Percentiles rank a stretch among this genome's conserved stretches.
Conservation (phyloP, 2,888 invertebrate genomes). For the Nephrotoma flavescens region DNA sequence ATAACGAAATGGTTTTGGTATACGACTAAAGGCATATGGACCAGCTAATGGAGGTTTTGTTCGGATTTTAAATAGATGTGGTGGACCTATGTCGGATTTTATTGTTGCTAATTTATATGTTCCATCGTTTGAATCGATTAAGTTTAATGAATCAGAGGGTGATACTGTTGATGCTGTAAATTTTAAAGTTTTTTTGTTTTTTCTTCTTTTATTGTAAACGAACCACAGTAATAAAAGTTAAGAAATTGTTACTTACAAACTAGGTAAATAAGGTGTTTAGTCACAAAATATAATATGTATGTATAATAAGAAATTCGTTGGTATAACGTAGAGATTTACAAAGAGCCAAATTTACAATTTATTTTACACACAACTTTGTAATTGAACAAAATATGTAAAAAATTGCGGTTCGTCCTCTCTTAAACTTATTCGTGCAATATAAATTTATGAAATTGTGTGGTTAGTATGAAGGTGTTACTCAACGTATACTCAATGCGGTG, state of each 20-base stretch:
- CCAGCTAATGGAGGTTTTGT: slow-evolving; percentile 71
- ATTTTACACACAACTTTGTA: too few relatives aligned
- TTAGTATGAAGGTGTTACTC: background rate
- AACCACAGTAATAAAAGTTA: background rate
- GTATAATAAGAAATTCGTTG: background rate
- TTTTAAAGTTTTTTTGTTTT: background rate
- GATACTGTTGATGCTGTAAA: slow-evolving; percentile 3
- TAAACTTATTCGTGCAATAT: background rate
- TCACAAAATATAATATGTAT: background rate
- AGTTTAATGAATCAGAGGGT: background rate
- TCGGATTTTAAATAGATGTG: slow-evolving; percentile 38
- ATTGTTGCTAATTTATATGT: slow-evolving; percentile 3
- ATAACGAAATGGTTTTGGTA: slow-evolving; percentile 67
- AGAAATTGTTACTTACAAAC: background rate
- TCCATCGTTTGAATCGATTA: background rate
- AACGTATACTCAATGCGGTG: background rate
- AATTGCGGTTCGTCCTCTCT: too few relatives aligned
- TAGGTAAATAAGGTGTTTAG: background rate
- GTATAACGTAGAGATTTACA: background rate
- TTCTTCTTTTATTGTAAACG: background rate
- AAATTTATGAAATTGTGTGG: background rate
- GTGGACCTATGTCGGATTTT: slow-evolving; percentile 32
- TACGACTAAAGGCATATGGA: slow-evolving; percentile 79
- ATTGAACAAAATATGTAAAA: too few relatives aligned
- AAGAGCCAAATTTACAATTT: too few relatives aligned